These are phyloP conservation scores for Echinarachnius parma DNA, from an alignment of 53 echinoderm and acorn worm species.

Conservation along the genomic window DNA sequence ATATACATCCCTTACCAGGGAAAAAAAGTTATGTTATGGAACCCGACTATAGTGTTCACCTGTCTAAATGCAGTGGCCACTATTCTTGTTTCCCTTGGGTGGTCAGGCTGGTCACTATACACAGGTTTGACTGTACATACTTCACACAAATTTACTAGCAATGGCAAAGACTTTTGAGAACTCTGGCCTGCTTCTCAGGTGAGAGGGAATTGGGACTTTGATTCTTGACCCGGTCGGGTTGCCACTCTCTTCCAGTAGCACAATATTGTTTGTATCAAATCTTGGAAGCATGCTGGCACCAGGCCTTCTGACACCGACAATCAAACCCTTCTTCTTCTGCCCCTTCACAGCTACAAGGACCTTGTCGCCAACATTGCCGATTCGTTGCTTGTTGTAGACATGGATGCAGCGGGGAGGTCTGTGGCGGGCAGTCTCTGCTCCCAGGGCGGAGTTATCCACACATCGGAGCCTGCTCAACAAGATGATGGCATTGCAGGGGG, in stretches of 20 bases:
- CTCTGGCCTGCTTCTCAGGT: constrained; percentile 73
- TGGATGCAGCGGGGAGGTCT: constrained; percentile 87
- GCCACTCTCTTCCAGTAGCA: constrained; percentile 80
- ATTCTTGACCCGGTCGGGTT: constrained; percentile 96
- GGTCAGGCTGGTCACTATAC: too few species aligned
- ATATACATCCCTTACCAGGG: too few species aligned
- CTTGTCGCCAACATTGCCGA: constrained; percentile 83
- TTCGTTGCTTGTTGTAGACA: constrained; percentile 82
- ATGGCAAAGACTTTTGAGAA: constrained; percentile 94
- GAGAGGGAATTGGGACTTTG: constrained; percentile 80
- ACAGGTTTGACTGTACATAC: too few species aligned
- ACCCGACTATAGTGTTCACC: too few species aligned
- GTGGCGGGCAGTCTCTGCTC: constrained; percentile 60
- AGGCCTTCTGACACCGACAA: constrained; percentile 75
- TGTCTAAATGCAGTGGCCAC: too few species aligned
- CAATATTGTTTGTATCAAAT: constrained; percentile 92
- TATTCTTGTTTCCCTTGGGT: too few species aligned
- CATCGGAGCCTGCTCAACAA: constrained; percentile 73
- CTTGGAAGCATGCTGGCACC: constrained; percentile 72
- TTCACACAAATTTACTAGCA: constrained; percentile 85
- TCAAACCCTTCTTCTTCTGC: constrained; percentile 86
- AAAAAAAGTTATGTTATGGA: too few species aligned
- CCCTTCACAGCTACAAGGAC: constrained; percentile 75
- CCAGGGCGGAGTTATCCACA: constrained; percentile 87
- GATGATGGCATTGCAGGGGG: constrained; percentile 57